phyloP scores from a whole-genome alignment of 2,797 vertebrate genomes.

The Chanos chanos region DNA sequence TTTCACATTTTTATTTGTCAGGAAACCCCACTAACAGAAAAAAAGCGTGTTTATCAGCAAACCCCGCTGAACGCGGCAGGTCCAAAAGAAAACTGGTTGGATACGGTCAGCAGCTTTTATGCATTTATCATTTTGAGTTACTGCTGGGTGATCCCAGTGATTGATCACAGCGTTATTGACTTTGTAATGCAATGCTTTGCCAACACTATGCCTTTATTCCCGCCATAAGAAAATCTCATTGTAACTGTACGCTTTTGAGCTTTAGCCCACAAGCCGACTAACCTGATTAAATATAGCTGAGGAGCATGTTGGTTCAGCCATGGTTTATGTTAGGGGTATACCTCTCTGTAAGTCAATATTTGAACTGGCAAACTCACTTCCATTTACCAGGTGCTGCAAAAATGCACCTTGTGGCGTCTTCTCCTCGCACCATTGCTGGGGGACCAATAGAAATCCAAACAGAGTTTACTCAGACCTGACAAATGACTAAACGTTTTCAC shows the following conservation, averaged over 20 bases:
- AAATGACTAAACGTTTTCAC: neutral
- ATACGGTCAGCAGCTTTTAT: neutral
- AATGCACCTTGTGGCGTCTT: constrained; percentile 11
- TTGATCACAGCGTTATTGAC: neutral
- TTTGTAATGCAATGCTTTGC: neutral
- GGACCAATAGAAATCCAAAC: constrained; percentile 7
- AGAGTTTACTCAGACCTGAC: constrained; percentile 8
- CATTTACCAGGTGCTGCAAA: constrained; percentile 25
- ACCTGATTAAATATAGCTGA: constrained; percentile 29
- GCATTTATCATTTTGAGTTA: neutral
- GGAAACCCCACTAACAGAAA: no score
- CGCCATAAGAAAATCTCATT: neutral
- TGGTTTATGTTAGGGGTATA: constrained; percentile 37
- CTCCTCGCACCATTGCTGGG: neutral
- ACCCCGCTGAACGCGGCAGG: neutral
- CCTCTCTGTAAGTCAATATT: constrained; percentile 41
- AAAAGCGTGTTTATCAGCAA: no score
- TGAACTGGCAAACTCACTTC: constrained; percentile 25
- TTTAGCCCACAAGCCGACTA: neutral
- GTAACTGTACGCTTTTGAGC: neutral
- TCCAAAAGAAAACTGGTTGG: neutral
- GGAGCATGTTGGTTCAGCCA: constrained; percentile 1
- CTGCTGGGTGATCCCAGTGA: constrained; percentile 6
- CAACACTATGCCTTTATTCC: constrained; percentile 12
- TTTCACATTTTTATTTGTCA: no score